Evolutionary conservation across 2,797 vertebrate genomes (phyloP).

Genomic region (Novumbra hubbsi): DNA sequence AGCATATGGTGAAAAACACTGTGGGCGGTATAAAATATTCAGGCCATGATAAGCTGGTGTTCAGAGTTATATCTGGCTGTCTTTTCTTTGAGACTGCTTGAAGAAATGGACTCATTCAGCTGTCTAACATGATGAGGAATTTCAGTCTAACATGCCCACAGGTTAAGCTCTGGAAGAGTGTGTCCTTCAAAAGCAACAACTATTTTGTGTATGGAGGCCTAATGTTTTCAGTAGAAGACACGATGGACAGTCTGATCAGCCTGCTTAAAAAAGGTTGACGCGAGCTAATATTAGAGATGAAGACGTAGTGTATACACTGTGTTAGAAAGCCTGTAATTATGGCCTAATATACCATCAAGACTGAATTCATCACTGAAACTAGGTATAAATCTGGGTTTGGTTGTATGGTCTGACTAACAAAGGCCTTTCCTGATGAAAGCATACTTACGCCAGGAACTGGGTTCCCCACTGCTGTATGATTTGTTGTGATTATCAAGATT

Average conservation of each 20-base stretch:
- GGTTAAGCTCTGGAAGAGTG: neutral
- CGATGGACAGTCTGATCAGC: neutral
- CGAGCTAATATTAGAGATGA: neutral
- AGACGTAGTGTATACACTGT: neutral
- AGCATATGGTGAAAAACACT: neutral
- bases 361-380: neutral
- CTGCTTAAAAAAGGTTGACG: neutral
- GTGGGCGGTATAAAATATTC: neutral
- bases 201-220: neutral
- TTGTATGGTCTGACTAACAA: neutral
- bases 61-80: neutral
- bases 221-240: neutral
- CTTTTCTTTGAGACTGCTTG: neutral
- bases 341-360: neutral
- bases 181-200: neutral
- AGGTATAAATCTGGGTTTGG: neutral
- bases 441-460: neutral
- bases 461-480: neutral
- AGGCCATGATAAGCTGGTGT: neutral
- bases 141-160: neutral
- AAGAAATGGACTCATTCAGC: neutral
- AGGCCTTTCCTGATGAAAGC: neutral
- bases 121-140: neutral
- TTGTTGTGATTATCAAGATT: neutral
- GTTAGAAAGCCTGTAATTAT: neutral